These are phyloP conservation scores for Chorisops tibialis DNA, from an alignment of 2,888 invertebrate species.

Conservation along the genomic window DNA sequence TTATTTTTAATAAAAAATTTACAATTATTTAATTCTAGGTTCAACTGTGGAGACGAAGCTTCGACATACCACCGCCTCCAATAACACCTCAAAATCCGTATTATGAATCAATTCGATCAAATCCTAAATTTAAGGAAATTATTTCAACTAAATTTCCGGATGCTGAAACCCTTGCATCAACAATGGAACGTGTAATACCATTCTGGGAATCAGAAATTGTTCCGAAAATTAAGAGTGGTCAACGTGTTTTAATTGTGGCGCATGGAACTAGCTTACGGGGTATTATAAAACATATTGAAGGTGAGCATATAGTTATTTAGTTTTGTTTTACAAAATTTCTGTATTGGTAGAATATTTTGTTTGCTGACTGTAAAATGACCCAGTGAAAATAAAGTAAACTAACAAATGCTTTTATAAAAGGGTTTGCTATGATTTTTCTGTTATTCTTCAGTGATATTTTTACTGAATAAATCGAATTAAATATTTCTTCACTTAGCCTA, in stretches of 20 bases:
- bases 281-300: conserved; percentile 80
- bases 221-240: conserved; percentile 64
- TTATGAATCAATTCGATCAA: conserved; percentile 70
- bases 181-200: conserved; percentile 77
- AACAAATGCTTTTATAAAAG: no score
- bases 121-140: conserved; percentile 67
- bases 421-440: no score
- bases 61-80: conserved; percentile 75
- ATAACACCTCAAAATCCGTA: conserved; percentile 75
- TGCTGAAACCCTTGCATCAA: conserved; percentile 78
- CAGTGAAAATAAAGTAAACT: no score
- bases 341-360: no score
- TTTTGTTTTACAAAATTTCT: no score
- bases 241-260: conserved; percentile 75
- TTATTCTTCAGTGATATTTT: no score
- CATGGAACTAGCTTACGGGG: conserved; percentile 85
- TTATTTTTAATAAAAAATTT: background rate
- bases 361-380: no score
- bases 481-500: background rate
- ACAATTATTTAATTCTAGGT: conserved; percentile 55
- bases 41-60: conserved; percentile 81
- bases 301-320: no score
- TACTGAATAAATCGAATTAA: no score
- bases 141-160: conserved; percentile 75
- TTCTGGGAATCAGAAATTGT: conserved; percentile 84